Evolutionary conservation across 2,113 vertebrate species (phyloP).

Genomic region (Halcyon senegalensis): DNA sequence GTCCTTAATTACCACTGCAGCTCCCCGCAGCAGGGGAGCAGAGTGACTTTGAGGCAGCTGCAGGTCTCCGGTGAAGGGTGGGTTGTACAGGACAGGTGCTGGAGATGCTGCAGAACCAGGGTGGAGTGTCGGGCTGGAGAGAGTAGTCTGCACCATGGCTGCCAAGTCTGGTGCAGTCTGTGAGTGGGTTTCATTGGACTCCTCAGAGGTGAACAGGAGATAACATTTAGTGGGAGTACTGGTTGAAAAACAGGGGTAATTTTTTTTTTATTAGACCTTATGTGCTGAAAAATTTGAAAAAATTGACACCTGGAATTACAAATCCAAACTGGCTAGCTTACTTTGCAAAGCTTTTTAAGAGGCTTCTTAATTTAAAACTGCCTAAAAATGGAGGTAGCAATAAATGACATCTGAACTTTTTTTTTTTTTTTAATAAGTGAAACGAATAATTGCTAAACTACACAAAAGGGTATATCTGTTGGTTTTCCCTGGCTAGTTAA

Average conservation of each 20-base stretch:
- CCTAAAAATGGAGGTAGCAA: not conserved
- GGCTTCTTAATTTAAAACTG: not conserved
- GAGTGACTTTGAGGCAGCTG: not conserved
- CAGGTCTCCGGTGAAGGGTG: not conserved
- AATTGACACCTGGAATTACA: not conserved
- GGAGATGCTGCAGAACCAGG: not conserved
- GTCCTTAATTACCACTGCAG: constrained; percentile 21
- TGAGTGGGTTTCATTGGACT: not conserved
- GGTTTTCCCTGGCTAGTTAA: not conserved
- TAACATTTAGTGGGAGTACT: not conserved
- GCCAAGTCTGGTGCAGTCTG: not conserved
- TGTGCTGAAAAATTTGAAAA: not conserved
- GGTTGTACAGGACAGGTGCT: accelerated
- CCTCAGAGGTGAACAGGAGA: not conserved
- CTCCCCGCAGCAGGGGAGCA: not conserved
- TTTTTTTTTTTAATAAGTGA: accelerated
- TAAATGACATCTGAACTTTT: not conserved
- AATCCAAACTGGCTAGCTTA: not conserved
- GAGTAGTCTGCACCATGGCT: accelerated
- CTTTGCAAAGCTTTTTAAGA: not conserved
- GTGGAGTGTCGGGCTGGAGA: not conserved
- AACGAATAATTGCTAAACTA: not conserved
- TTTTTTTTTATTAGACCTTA: not conserved
- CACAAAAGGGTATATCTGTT: not conserved
- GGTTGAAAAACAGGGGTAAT: not conserved